A percentile compares a stretch with the other conserved stretches of the same genome.
Conservation (phyloP, 37 sponge, comb jelly and placozoan genomes). For the Oopsacas minuta region DNA sequence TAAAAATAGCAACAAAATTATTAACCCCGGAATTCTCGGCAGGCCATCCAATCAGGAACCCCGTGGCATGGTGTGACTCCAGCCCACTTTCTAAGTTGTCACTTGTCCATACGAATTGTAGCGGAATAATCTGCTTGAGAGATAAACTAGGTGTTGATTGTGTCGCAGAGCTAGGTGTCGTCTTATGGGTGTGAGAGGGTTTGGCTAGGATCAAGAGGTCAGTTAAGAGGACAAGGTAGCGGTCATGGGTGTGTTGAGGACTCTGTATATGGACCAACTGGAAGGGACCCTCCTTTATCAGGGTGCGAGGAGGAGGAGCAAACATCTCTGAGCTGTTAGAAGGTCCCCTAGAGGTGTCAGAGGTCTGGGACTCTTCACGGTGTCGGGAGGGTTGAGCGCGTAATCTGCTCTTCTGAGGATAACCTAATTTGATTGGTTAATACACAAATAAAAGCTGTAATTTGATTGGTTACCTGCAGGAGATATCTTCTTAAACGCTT, state of each 20-base stretch:
- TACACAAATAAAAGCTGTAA: too few relatives aligned
- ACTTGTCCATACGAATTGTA: slow-evolving; percentile 7
- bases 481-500: neutral
- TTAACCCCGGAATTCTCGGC: neutral
- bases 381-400: neutral
- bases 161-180: neutral
- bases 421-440: neutral
- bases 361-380: neutral
- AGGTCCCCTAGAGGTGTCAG: neutral
- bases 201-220: neutral
- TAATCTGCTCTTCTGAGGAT: neutral
- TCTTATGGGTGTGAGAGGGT: neutral
- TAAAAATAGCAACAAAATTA: neutral
- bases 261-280: neutral
- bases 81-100: neutral
- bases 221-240: neutral
- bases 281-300: slow-evolving; percentile 6
- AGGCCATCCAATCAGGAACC: slow-evolving; percentile 10
- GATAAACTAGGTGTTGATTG: neutral
- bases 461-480: neutral
- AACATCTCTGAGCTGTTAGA: neutral
- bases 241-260: neutral
- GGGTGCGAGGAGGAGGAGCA: neutral
- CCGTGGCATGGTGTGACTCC: neutral
- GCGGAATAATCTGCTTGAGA: slow-evolving; percentile 5